These are phyloP conservation scores for Neuroscelio doddi DNA, from an alignment of 2,888 invertebrate species.

Conservation along the genomic window DNA sequence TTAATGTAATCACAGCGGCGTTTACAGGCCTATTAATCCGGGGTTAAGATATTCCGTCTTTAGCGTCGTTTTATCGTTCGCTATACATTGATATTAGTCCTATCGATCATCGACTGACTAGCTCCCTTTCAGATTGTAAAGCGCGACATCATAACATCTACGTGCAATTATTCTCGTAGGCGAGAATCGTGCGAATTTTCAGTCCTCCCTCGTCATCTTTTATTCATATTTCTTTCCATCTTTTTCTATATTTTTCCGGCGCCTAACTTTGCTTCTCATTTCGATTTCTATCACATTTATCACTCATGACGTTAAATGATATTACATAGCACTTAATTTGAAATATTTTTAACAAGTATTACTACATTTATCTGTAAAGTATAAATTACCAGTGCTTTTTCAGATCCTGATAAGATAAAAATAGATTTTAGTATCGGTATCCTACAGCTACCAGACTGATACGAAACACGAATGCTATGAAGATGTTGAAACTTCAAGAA, in stretches of 20 bases:
- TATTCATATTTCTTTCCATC: constrained; percentile 56
- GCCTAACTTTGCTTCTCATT: neutral
- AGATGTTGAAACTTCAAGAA: no score
- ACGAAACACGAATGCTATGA: no score
- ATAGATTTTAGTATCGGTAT: no score
- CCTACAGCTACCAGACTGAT: no score
- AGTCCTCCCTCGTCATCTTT: constrained; percentile 57
- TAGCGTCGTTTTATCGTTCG: constrained; percentile 63
- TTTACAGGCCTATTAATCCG: constrained; percentile 70
- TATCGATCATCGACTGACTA: constrained; percentile 64
- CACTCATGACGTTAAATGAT: no score
- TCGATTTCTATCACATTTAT: neutral
- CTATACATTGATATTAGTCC: constrained; percentile 64
- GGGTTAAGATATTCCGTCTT: constrained; percentile 66
- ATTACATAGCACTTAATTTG: no score
- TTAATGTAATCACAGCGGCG: constrained; percentile 70
- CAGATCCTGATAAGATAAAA: no score
- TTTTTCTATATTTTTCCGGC: constrained; percentile 20
- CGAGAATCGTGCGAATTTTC: constrained; percentile 52
- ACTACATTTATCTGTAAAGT: no score
- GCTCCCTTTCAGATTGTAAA: constrained; percentile 43
- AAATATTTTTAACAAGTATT: no score
- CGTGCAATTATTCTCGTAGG: constrained; percentile 45
- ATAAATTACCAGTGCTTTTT: no score
- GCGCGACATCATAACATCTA: constrained; percentile 39